Percentiles rank a stretch among this genome's conserved stretches.
Conservation (phyloP, 2,888 invertebrate genomes). For the Anthophora plumipes region DNA sequence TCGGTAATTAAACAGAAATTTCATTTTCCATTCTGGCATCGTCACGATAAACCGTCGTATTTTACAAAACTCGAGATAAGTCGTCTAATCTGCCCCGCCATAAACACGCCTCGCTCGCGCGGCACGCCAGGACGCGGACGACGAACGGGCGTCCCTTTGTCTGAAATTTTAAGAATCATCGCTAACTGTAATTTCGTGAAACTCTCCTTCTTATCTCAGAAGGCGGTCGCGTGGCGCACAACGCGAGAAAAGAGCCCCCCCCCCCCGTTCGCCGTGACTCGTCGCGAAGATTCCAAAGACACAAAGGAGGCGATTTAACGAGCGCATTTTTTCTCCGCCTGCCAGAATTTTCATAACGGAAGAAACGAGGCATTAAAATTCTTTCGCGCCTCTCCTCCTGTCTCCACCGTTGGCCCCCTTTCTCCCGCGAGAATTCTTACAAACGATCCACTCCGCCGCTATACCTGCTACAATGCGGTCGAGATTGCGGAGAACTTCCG, state of each 20-base stretch:
- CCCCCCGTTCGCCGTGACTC: slow-evolving; percentile 24
- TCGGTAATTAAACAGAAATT: slow-evolving; percentile 30
- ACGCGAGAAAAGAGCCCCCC: slow-evolving; percentile 21
- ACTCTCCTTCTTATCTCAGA: slow-evolving; percentile 46
- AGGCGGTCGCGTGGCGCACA: slow-evolving; percentile 6
- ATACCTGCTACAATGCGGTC: slow-evolving; percentile 66
- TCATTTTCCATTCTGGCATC: neutral
- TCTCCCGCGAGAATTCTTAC: slow-evolving; percentile 59
- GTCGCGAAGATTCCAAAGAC: slow-evolving; percentile 47
- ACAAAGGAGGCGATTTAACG: slow-evolving; percentile 63
- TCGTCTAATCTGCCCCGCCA: slow-evolving; percentile 35
- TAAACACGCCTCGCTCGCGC: slow-evolving; percentile 20
- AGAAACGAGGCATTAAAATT: slow-evolving; percentile 68
- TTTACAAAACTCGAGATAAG: slow-evolving; percentile 15
- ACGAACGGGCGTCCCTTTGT: slow-evolving; percentile 35
- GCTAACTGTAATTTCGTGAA: slow-evolving; percentile 55
- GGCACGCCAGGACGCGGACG: neutral
- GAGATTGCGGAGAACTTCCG: slow-evolving; percentile 73
- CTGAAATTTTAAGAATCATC: slow-evolving; percentile 54
- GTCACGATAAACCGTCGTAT: slow-evolving; percentile 22
- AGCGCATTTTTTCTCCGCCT: slow-evolving; percentile 63
- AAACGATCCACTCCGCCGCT: slow-evolving; percentile 65
- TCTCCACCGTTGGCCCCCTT: neutral
- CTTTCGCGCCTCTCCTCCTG: slow-evolving; percentile 43
- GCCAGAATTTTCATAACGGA: slow-evolving; percentile 65